These are phyloP conservation scores for Solen grandis DNA, from an alignment of 1,140 invertebrate genomes.

Conservation along the genomic window DNA sequence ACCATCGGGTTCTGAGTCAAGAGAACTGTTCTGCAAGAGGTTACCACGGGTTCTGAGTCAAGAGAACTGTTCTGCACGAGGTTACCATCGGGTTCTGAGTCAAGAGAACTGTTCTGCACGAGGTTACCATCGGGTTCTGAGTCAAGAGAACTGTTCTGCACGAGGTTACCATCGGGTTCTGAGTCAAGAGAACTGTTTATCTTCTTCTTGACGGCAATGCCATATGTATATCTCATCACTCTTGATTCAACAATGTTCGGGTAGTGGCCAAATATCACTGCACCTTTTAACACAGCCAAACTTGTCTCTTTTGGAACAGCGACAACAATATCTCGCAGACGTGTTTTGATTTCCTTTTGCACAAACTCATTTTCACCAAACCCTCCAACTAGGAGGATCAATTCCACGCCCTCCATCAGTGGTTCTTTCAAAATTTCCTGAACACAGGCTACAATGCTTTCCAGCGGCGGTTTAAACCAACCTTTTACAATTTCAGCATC, in stretches of 20 bases:
- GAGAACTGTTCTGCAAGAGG: too few species aligned
- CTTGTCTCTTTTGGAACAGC: slow-evolving; percentile 8
- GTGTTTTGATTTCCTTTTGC: background rate
- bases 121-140: background rate
- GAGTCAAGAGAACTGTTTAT: background rate
- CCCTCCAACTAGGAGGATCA: too few species aligned
- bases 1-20: too few species aligned
- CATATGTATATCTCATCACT: slow-evolving; percentile 12
- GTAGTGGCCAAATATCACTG: slow-evolving; percentile 17
- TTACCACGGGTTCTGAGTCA: background rate
- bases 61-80: background rate
- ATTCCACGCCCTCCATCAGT: too few species aligned
- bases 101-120: background rate
- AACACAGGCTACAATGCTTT: too few species aligned
- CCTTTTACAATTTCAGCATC: too few species aligned
- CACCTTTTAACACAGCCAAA: slow-evolving; percentile 33
- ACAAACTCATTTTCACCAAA: too few species aligned
- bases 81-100: background rate
- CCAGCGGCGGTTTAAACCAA: too few species aligned
- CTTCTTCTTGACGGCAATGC: background rate
- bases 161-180: background rate
- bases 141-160: background rate
- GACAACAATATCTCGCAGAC: background rate
- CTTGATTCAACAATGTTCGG: background rate
- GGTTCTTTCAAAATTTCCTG: too few species aligned